Evolutionary conservation across 1,140 invertebrate genomes (phyloP).

Genomic region (Leptinotarsa lineolata): DNA sequence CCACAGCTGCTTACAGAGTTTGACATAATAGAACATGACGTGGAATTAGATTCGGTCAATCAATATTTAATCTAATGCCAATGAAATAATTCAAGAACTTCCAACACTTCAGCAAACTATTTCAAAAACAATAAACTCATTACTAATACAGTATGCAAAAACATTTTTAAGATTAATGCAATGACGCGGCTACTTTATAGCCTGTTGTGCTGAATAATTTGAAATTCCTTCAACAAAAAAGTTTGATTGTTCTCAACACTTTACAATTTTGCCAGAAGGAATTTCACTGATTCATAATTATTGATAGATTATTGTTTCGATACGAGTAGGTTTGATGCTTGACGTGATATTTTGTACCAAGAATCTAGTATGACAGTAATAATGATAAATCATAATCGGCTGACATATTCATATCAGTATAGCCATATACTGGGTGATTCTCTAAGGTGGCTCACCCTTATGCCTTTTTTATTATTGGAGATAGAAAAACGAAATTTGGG

Average conservation of each 20-base stretch:
- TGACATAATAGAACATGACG: too few species aligned
- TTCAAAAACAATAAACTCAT: slow-evolving; percentile 9
- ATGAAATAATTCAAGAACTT: background rate
- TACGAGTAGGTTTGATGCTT: background rate
- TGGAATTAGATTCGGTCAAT: too few species aligned
- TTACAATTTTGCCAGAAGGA: slow-evolving; percentile 1
- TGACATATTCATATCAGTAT: too few species aligned
- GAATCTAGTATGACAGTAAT: background rate
- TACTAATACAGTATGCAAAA: slow-evolving; percentile 8
- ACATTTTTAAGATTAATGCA: background rate
- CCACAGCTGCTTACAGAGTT: too few species aligned
- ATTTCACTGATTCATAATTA: slow-evolving; percentile 14
- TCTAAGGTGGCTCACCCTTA: too few species aligned
- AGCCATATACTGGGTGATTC: too few species aligned
- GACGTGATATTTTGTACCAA: background rate
- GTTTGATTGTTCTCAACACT: slow-evolving; percentile 8
- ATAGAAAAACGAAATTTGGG: too few species aligned
- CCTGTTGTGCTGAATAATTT: background rate
- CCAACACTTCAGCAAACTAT: background rate
- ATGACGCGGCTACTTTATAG: background rate
- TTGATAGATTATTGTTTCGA: background rate
- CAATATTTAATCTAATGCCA: too few species aligned
- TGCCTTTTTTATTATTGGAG: too few species aligned
- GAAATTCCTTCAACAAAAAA: slow-evolving; percentile 11
- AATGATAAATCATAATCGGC: background rate